Base-by-base conservation (phyloP, 2,113 vertebrate genomes). In the Numida meleagris region DNA sequence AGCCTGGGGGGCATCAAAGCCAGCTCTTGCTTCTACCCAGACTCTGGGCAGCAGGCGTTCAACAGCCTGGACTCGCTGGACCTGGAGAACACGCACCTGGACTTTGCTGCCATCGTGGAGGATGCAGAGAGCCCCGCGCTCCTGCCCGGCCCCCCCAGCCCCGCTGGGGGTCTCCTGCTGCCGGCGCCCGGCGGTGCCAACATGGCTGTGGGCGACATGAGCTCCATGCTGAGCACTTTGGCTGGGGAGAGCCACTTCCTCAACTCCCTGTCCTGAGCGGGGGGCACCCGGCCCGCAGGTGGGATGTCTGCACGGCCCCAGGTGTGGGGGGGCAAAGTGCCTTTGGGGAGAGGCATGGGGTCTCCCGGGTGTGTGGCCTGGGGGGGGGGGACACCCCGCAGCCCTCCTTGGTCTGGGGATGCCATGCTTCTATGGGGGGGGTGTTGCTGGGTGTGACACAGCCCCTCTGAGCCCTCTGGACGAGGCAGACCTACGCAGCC, bases 161-260 rank as follows among this genome's bases (percentile, higher is more conserved):
- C 96, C 50, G 71, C 97, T 0, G 98, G 98, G 27, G 96, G 98
- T 50, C 98, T 95, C 48, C 53, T 94, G 36, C 40, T 94, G 3
- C 31, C 96, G 1, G 51, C 93, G 0, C 6, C 82, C 0, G 67
- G 95, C 0, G 93, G 95, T 48, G 92, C 98, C 93, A 99, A 99
- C 98, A 99, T 99, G 99, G 99, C 99, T 6, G 98, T 99, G 63
- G 99, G 99, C 4, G 99, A 99, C 95, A 99, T 99, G 99, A 99
- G 98, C 58, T 99, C 99, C 94, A 98, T 99, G 98, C 93, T 99
- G 91, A 99, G 98, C 89, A 99, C 99, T 5, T 91, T 99, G 89
- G 98, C 99, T 23, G 99, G 99, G 59, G 99, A 99, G 89, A 99
- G 98, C 95, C 99, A 99, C 93, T 99, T 99, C 95, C 98, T 99